Percentiles rank a stretch among this genome's conserved stretches.
These are phyloP conservation scores for Diarsia dahlii DNA, from an alignment of 2,888 invertebrate species.

Conservation along the genomic window DNA sequence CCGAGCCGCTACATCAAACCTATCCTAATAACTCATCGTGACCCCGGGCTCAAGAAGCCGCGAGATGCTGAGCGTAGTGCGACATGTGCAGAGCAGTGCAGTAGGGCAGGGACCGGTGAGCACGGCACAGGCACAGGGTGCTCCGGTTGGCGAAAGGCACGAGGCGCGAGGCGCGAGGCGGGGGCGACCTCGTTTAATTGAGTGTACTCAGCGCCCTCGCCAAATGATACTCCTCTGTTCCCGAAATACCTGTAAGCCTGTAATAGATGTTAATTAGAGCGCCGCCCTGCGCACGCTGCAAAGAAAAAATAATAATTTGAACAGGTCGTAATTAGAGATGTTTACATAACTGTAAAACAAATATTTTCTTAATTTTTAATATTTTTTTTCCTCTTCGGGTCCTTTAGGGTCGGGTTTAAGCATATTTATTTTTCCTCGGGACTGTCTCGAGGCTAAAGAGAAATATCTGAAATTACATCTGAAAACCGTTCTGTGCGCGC, in stretches of 20 bases:
- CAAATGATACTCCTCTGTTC: conserved; percentile 88
- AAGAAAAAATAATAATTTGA: conserved; percentile 90
- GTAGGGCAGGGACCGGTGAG: conserved; percentile 13
- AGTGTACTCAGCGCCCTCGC: conserved; percentile 89
- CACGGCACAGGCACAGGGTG: conserved; percentile 42
- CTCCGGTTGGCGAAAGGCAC: conserved; percentile 49
- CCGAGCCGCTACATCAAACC: conserved; percentile 25
- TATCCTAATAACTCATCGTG: conserved; percentile 6
- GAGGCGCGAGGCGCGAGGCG: conserved; percentile 65
- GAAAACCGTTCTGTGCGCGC: conserved; percentile 70
- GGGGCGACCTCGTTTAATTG: conserved; percentile 85
- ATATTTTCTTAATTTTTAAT: conserved; percentile 90
- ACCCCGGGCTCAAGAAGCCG: conserved; percentile 2
- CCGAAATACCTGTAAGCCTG: conserved; percentile 89
- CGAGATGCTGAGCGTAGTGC: conserved; percentile 3
- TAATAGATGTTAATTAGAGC: conserved; percentile 90
- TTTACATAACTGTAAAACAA: conserved; percentile 90
- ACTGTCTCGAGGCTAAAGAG: conserved; percentile 81
- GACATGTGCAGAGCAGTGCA: conserved; percentile 50
- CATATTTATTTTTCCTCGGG: conserved; percentile 87
- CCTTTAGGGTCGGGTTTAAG: conserved; percentile 86
- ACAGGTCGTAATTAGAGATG: conserved; percentile 90
- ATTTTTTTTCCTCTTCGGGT: conserved; percentile 85
- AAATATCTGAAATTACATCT: conserved; percentile 87
- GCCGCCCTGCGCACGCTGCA: conserved; percentile 81